A percentile compares a stretch with the other conserved stretches of the same genome.
These are phyloP conservation scores for Chaetorhynchus papuensis DNA, from an alignment of 2,113 vertebrate species.

Conservation along the genomic window DNA sequence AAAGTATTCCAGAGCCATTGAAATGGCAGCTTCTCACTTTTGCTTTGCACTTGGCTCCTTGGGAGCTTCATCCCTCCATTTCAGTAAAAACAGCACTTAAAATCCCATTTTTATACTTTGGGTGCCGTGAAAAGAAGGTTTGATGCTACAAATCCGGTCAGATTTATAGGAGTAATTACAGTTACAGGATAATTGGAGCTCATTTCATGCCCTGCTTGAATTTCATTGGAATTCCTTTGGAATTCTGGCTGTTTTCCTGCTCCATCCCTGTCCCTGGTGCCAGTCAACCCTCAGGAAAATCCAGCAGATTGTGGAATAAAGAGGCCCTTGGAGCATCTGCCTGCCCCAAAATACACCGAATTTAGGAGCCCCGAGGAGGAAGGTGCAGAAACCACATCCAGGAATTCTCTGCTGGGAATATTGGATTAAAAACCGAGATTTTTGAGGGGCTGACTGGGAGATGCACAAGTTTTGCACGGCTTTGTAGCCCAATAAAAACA, in stretches of 20 bases:
- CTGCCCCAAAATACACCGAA: not conserved
- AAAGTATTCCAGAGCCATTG: fast-evolving
- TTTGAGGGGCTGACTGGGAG: not conserved
- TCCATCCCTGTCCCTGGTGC: not conserved
- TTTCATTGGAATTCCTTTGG: not conserved
- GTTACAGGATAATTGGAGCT: not conserved
- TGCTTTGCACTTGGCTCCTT: not conserved
- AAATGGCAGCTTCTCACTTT: not conserved
- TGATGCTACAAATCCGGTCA: not conserved
- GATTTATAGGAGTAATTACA: not conserved
- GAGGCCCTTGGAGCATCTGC: not conserved
- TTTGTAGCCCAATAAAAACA: not conserved
- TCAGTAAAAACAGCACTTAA: not conserved
- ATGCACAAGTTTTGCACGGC: not conserved
- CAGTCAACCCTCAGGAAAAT: not conserved
- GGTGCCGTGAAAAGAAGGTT: not conserved
- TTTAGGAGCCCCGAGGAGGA: not conserved
- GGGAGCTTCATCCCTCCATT: not conserved
- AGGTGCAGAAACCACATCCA: not conserved
- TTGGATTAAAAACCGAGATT: not conserved
- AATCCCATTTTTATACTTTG: fast-evolving
- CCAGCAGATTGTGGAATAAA: not conserved
- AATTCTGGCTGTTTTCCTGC: not conserved
- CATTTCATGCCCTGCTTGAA: not conserved
- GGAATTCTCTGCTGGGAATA: not conserved